Evolutionary conservation across 1,140 invertebrate genomes (phyloP).

Genomic region (Lasioglossum albipes): DNA sequence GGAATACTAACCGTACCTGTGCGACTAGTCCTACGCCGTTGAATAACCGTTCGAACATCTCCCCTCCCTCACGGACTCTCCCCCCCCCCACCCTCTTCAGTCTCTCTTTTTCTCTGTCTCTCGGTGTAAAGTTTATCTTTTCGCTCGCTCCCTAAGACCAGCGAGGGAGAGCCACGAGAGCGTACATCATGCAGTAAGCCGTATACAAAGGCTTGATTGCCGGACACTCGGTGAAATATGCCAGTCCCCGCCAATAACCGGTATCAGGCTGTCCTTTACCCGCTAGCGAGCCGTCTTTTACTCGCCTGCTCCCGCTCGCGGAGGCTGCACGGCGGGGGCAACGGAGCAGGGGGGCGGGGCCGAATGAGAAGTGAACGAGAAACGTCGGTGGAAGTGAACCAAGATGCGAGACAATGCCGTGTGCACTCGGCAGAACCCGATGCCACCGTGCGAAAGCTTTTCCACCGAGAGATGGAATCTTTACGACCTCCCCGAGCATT

Average conservation of each 20-base stretch:
- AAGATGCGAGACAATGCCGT: constrained; percentile 45
- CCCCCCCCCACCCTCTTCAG: too few species aligned
- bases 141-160: neutral
- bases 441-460: constrained; percentile 27
- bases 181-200: constrained; percentile 57
- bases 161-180: constrained; percentile 13
- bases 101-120: constrained; percentile 22
- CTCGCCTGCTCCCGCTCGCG: neutral
- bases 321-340: neutral
- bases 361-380: constrained; percentile 18
- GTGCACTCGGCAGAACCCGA: constrained; percentile 21
- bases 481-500: neutral
- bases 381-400: constrained; percentile 48
- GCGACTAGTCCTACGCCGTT: constrained; percentile 52
- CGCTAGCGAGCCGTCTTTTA: constrained; percentile 51
- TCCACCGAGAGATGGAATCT: neutral
- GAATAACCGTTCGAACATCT: constrained; percentile 50
- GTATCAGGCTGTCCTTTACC: constrained; percentile 61
- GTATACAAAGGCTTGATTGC: constrained; percentile 67
- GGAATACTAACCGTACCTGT: constrained; percentile 14
- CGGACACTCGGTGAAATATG: constrained; percentile 73
- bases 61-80: neutral
- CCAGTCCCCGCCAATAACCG: constrained; percentile 74
- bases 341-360: neutral
- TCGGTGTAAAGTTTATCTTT: neutral